These are phyloP conservation scores for Hartigia nigra DNA, from an alignment of 2,888 invertebrate species.

Conservation along the genomic window DNA sequence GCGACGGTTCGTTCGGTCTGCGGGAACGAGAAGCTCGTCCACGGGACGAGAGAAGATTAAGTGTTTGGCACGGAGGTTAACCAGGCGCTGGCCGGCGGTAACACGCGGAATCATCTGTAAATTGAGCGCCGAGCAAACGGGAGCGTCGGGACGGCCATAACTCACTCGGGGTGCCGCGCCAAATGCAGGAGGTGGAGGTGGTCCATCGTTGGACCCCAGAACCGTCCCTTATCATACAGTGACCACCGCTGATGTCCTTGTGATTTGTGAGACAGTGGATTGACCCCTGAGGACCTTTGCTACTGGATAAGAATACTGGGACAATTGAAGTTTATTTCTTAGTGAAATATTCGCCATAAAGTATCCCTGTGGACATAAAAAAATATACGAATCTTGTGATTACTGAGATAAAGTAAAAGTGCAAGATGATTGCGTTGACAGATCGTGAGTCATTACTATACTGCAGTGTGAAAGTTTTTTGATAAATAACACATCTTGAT, in stretches of 20 bases:
- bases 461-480: background rate
- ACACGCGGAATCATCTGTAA: slow-evolving; percentile 71
- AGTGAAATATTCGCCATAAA: background rate
- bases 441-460: background rate
- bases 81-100: slow-evolving; percentile 67
- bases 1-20: slow-evolving; percentile 39
- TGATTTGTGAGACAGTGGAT: slow-evolving; percentile 31
- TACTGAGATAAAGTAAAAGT: background rate
- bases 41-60: slow-evolving; percentile 63
- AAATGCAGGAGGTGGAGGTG: slow-evolving; percentile 29
- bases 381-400: background rate
- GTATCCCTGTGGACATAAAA: background rate
- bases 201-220: slow-evolving; percentile 11
- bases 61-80: slow-evolving; percentile 65
- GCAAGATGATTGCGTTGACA: background rate
- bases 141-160: slow-evolving; percentile 66
- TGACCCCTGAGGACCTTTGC: slow-evolving; percentile 18
- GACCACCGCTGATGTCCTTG: slow-evolving; percentile 24
- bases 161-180: slow-evolving; percentile 62
- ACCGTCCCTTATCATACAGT: slow-evolving; percentile 33
- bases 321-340: background rate
- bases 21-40: slow-evolving; percentile 27
- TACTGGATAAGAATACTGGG: background rate
- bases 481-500: background rate
- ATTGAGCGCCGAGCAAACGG: slow-evolving; percentile 69